phyloP scores from a whole-genome alignment of 2,113 vertebrate genomes.

The Mormoops blainvillei region DNA sequence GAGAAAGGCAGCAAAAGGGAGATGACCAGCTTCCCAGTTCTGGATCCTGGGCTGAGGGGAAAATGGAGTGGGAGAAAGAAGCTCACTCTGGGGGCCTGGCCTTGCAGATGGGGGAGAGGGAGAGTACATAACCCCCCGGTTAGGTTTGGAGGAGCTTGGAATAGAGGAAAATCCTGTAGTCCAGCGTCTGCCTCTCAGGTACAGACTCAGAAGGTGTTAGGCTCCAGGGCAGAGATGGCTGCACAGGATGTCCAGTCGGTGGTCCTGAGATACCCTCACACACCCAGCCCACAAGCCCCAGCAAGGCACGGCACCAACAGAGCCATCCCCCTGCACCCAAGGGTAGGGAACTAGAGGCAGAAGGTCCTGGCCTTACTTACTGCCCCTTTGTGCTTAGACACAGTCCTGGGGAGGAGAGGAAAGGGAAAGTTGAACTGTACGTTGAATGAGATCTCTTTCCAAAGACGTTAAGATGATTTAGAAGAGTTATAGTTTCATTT shows the following conservation, averaged over 20 bases:
- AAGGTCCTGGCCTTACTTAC: not conserved
- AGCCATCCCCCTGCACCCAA: not conserved
- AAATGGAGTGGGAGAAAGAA: not conserved
- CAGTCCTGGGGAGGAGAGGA: not conserved
- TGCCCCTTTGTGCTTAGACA: not conserved
- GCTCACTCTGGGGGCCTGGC: not conserved
- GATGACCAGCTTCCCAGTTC: not conserved
- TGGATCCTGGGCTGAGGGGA: not conserved
- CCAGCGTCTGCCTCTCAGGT: not conserved
- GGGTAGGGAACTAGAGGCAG: not conserved
- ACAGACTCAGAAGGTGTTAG: fast-evolving
- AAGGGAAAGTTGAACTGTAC: too few species aligned
- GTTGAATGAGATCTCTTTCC: not conserved
- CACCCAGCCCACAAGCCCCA: fast-evolving
- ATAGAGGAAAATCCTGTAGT: not conserved
- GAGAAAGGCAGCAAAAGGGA: not conserved
- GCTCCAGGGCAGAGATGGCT: not conserved
- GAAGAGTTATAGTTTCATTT: not conserved
- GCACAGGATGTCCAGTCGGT: too few species aligned
- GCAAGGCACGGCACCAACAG: fast-evolving
- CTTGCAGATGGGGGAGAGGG: too few species aligned
- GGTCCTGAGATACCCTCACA: not conserved
- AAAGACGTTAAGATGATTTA: not conserved
- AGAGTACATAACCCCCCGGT: too few species aligned
- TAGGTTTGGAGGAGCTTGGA: not conserved